Percentiles rank a stretch among this genome's conserved stretches.
Conservation (phyloP, 2,113 vertebrate species). For the Lontra canadensis region DNA sequence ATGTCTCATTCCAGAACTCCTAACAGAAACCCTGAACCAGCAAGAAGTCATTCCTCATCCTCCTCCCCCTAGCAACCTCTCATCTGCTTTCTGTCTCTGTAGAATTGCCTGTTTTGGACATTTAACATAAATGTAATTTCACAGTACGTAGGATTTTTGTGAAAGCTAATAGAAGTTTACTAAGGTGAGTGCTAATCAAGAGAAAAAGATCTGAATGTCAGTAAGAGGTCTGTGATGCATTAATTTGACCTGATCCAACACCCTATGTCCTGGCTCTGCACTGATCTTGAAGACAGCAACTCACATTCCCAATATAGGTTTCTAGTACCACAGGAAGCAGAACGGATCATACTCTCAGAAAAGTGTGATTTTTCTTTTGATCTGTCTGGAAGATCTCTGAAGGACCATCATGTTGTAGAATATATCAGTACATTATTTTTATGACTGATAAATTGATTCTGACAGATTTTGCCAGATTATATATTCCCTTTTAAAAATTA, state of each 20-base stretch:
- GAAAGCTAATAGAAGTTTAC: background rate
- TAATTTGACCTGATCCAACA: background rate
- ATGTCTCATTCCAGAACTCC: background rate
- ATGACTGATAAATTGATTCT: no score
- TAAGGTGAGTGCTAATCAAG: background rate
- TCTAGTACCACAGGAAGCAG: no score
- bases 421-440: no score
- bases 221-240: background rate
- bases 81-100: background rate
- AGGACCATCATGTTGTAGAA: no score
- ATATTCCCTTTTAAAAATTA: no score
- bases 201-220: background rate
- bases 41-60: background rate
- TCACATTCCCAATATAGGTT: no score
- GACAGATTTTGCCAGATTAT: no score
- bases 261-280: background rate
- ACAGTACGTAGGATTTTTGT: background rate
- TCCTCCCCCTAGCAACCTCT: background rate
- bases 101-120: background rate
- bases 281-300: no score
- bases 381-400: no score
- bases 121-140: background rate
- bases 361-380: no score
- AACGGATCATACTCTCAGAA: no score
- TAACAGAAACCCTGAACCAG: background rate